Conservation (phyloP, 2,797 vertebrate genomes). For the Myotis pilosus region DNA sequence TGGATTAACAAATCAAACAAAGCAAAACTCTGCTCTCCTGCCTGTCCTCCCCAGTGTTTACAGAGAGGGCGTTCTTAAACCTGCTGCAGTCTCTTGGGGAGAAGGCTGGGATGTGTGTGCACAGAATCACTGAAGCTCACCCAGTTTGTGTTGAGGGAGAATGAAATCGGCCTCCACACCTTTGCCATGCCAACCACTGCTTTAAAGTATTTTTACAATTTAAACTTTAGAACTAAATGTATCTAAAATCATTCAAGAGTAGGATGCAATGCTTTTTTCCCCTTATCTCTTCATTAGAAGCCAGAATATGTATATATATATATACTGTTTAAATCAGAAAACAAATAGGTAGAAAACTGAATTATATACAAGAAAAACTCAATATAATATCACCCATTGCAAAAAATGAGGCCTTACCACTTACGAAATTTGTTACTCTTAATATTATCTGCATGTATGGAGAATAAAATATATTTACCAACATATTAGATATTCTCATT, state of each 20-base stretch:
- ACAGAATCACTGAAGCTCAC: background rate
- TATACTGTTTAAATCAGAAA: constrained; percentile 22
- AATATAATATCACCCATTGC: background rate
- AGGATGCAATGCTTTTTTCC: background rate
- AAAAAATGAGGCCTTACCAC: background rate
- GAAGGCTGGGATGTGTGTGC: background rate
- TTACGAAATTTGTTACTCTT: background rate
- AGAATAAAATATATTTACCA: background rate
- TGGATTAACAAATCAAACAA: background rate
- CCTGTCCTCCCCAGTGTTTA: background rate
- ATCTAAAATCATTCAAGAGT: background rate
- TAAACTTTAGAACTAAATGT: background rate
- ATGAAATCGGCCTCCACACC: background rate
- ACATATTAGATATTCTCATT: background rate
- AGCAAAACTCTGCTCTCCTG: background rate
- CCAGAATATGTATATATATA: background rate
- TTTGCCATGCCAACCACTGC: background rate
- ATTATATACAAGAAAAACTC: background rate
- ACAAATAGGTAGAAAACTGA: background rate
- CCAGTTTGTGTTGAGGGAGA: background rate
- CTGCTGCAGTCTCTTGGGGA: background rate
- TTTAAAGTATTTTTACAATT: background rate
- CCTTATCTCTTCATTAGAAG: background rate
- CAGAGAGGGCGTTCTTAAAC: background rate
- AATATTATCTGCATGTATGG: background rate